Evolutionary conservation across 2,797 vertebrate genomes (phyloP).

Genomic region (Sebastolobus alascanus): DNA sequence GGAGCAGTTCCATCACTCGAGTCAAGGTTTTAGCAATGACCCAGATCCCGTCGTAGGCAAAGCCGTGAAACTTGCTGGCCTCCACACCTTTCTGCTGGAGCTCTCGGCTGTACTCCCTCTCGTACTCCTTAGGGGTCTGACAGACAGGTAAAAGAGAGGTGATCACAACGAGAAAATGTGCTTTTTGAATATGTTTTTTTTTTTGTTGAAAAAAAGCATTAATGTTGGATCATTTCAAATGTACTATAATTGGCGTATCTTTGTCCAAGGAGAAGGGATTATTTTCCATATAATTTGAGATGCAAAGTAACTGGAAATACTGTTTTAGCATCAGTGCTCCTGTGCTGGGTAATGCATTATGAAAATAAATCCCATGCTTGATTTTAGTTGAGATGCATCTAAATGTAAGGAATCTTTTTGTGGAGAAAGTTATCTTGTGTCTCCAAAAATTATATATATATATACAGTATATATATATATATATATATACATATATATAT

Average conservation of each 20-base stretch:
- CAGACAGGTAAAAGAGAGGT: neutral
- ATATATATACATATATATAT: too few relatives aligned
- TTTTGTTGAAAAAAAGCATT: neutral
- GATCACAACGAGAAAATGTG: conserved; percentile 5
- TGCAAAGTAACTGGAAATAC: conserved; percentile 30
- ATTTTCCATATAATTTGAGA: conserved; percentile 11
- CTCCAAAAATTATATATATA: neutral
- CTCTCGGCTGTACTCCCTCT: conserved; percentile 93
- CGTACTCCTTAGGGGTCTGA: conserved; percentile 97
- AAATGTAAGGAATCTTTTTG: conserved; percentile 1
- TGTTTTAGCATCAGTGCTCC: conserved; percentile 19
- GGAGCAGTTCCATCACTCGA: conserved; percentile 94
- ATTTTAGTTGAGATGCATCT: conserved; percentile 30
- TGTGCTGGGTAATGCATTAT: neutral
- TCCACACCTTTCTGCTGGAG: conserved; percentile 93
- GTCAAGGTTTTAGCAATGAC: conserved; percentile 97
- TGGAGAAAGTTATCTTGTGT: conserved; percentile 7
- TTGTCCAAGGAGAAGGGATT: conserved; percentile 3
- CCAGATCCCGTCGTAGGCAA: conserved; percentile 99
- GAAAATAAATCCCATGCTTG: conserved; percentile 31
- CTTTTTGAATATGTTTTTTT: neutral
- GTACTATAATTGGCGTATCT: neutral
- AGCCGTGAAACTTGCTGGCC: conserved; percentile 98
- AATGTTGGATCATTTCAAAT: neutral
- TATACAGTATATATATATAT: neutral